Evolutionary conservation across 1,140 invertebrate species (phyloP), one percentile per base, ranked within the genome.

Genomic region (Lepeophtheirus salmonis): DNA sequence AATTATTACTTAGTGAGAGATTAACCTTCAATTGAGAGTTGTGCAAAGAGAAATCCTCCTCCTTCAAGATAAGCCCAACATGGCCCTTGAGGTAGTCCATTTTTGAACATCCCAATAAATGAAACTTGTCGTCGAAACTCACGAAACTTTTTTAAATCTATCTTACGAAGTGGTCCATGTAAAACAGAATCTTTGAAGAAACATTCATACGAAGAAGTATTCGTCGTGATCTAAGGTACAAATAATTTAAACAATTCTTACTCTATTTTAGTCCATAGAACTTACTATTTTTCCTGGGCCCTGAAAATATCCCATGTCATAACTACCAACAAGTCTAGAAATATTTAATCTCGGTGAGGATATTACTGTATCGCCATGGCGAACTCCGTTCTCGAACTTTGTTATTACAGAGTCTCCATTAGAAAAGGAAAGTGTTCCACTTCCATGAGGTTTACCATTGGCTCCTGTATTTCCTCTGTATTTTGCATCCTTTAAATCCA

Each of bases 1-100:
- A n/a, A n/a, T n/a, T n/a, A n/a, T n/a, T n/a, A n/a, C n/a, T n/a
- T n/a, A n/a, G n/a, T n/a, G n/a, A n/a, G n/a, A n/a, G n/a, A 41
- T 21, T 57, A 17, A 13, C 55, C 55, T 25, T 57, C 2, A 1
- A 2, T 2, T 23, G 21, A 14, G 2, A 54, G 30, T 14, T 51
- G n/a, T 22, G 41, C 59, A 22, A 25, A 21, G n/a, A 61, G 2
- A 20, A 24, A 61, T 20, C 59, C 59, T 23, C 59, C 59, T 22
- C 59, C 59, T 53, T 61, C 59, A 14, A 14, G 14, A 12, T 50
- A 61, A 13, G 23, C 18, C 59, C 59, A 61, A 50, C 59, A 61
- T 3, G 20, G 41, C 1, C 59, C 59, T 12, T 30, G 25, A 2
- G 50, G 59, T 14, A 53, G 10, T 56, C 59, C 59, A n/a, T 53